These are phyloP conservation scores for Trichomalopsis sarcophagae DNA, from an alignment of 1,140 invertebrate species.

Conservation along the genomic window DNA sequence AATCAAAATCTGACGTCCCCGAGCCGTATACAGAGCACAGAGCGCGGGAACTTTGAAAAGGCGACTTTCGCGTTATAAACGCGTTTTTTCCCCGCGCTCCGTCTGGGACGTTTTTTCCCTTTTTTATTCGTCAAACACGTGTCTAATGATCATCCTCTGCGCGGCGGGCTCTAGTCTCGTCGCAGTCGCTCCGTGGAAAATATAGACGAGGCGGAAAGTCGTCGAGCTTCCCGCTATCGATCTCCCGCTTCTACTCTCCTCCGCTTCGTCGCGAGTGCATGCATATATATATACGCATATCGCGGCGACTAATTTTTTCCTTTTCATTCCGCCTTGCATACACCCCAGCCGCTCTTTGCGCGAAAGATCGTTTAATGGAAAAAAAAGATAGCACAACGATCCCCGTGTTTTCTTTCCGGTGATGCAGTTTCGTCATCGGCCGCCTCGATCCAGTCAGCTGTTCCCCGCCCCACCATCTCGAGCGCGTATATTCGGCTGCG, in stretches of 20 bases:
- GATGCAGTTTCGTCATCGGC: neutral
- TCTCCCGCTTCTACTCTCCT: slow-evolving; percentile 43
- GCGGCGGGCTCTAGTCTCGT: neutral
- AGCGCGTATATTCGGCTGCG: neutral
- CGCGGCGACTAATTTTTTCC: slow-evolving; percentile 21
- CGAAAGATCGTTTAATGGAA: neutral
- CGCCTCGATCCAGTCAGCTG: neutral
- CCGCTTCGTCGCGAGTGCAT: slow-evolving; percentile 41
- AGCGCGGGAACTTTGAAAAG: slow-evolving; percentile 19
- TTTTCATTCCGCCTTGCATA: slow-evolving; percentile 34
- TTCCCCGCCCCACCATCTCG: neutral
- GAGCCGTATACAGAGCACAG: neutral
- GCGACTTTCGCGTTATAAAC: neutral
- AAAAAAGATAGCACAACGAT: neutral
- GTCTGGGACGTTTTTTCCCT: neutral
- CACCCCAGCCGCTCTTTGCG: slow-evolving; percentile 32
- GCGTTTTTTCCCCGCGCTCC: neutral
- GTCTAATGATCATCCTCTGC: slow-evolving; percentile 15
- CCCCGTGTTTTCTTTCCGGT: neutral
- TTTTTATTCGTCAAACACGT: slow-evolving; percentile 24
- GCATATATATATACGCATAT: neutral
- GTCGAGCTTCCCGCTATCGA: slow-evolving; percentile 40
- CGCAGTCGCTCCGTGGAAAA: neutral
- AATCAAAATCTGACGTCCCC: slow-evolving; percentile 12
- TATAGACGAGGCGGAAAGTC: slow-evolving; percentile 37